Conservation (phyloP, 2,888 invertebrate genomes). For the Melinopterus prodromus region DNA sequence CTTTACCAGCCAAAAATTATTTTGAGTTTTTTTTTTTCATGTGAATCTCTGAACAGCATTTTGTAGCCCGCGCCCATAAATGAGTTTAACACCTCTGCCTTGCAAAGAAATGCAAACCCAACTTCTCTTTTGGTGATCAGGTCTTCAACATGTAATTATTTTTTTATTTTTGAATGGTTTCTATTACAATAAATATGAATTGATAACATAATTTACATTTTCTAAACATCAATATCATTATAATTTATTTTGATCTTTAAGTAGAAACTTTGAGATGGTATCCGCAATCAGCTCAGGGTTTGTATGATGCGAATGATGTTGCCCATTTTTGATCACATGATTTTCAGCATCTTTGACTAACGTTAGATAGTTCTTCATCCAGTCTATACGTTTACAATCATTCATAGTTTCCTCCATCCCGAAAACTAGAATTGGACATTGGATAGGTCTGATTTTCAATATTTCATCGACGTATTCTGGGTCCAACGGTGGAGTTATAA, state of each 20-base stretch:
- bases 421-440: constrained; percentile 21
- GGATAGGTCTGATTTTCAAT: constrained; percentile 20
- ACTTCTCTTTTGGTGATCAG: no score
- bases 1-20: no score
- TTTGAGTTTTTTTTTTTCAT: no score
- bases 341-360: constrained; percentile 22
- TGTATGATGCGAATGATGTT: constrained; percentile 31
- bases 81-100: no score
- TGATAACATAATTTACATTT: neutral
- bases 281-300: constrained; percentile 25
- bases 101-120: no score
- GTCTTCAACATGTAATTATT: no score
- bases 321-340: constrained; percentile 18
- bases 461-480: constrained; percentile 24
- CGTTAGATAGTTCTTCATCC: neutral
- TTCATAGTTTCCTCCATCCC: constrained; percentile 12
- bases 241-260: constrained; percentile 23
- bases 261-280: constrained; percentile 26
- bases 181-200: neutral
- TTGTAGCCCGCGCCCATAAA: no score
- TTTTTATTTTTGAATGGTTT: no score
- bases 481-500: constrained; percentile 25
- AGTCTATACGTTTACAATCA: neutral
- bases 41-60: no score
- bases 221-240: constrained; percentile 7